phyloP scores from a whole-genome alignment of 2,888 invertebrate genomes.

The Thumatha senex region DNA sequence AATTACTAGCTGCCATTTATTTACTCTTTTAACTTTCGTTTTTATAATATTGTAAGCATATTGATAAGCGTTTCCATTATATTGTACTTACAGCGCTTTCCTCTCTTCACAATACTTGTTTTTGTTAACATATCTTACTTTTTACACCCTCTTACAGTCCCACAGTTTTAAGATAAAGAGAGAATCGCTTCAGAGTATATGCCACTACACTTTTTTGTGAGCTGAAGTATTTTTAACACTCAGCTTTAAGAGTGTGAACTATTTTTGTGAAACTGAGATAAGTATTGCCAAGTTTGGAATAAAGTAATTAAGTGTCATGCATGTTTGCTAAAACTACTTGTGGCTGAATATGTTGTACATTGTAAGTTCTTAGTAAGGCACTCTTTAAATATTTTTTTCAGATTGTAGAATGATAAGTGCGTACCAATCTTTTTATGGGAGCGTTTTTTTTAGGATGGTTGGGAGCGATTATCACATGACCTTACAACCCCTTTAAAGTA shows the following conservation, averaged over 20 bases:
- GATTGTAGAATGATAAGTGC: too few species aligned
- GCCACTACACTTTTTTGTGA: conserved; percentile 21
- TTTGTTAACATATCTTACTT: conserved; percentile 17
- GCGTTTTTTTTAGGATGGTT: too few species aligned
- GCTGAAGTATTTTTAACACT: conserved; percentile 34
- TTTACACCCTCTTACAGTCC: conserved; percentile 27
- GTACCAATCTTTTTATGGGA: too few species aligned
- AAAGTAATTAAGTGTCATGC: conserved; percentile 32
- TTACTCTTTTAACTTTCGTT: too few species aligned
- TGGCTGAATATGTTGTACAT: conserved; percentile 6
- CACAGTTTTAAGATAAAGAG: conserved; percentile 21
- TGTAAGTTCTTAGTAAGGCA: background rate
- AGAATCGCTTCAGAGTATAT: conserved; percentile 17
- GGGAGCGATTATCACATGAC: too few species aligned
- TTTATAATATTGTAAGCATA: too few species aligned
- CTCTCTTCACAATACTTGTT: conserved; percentile 17
- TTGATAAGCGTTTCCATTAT: too few species aligned
- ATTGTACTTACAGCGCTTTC: conserved; percentile 23
- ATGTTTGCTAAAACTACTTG: conserved; percentile 21
- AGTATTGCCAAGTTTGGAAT: conserved; percentile 26
- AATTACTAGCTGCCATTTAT: too few species aligned
- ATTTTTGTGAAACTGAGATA: conserved; percentile 32
- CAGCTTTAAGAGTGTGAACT: conserved; percentile 29
- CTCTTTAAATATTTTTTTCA: background rate
- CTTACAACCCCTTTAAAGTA: too few species aligned